These are phyloP conservation scores for Steinernema hermaphroditum DNA, from an alignment of 2,888 invertebrate genomes.

Conservation along the genomic window DNA sequence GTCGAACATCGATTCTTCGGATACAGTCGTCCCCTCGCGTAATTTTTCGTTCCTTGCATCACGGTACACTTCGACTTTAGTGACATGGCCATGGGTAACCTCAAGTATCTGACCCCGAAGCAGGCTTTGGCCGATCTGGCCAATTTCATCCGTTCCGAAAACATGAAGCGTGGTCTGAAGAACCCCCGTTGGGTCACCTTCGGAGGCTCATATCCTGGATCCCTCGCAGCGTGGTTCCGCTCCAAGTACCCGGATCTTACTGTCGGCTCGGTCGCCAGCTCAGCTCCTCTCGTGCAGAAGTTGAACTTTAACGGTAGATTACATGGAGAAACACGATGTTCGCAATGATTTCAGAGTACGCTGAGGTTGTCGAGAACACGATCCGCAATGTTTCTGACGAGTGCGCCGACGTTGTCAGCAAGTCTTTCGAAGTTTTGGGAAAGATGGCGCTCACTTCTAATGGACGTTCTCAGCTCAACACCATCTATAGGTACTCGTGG, in stretches of 20 bases:
- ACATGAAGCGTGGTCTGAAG: conserved; percentile 42
- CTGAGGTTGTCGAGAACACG: conserved; percentile 51
- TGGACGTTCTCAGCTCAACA: conserved; percentile 46
- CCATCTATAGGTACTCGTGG: conserved; percentile 40
- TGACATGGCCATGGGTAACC: conserved; percentile 79
- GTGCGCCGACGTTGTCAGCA: conserved; percentile 39
- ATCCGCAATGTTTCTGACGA: conserved; percentile 38
- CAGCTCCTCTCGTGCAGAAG: conserved; percentile 50
- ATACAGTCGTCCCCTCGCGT: not conserved
- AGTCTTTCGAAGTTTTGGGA: conserved; percentile 44
- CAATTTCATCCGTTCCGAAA: conserved; percentile 74
- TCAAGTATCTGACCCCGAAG: conserved; percentile 75
- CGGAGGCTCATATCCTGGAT: conserved; percentile 53
- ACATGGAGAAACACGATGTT: not conserved
- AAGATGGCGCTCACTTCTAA: conserved; percentile 40
- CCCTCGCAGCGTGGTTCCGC: conserved; percentile 53
- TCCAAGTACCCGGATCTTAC: conserved; percentile 53
- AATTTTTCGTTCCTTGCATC: not conserved
- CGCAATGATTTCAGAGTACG: conserved; percentile 48
- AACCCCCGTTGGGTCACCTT: conserved; percentile 62
- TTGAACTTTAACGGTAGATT: conserved; percentile 51
- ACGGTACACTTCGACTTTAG: conserved; percentile 71
- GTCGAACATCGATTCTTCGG: conserved; percentile 35
- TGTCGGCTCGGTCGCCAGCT: conserved; percentile 52
- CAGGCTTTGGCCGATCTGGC: conserved; percentile 79